These are phyloP conservation scores for Beaufortia kweichowensis DNA, from an alignment of 2,113 vertebrate genomes.

Conservation along the genomic window DNA sequence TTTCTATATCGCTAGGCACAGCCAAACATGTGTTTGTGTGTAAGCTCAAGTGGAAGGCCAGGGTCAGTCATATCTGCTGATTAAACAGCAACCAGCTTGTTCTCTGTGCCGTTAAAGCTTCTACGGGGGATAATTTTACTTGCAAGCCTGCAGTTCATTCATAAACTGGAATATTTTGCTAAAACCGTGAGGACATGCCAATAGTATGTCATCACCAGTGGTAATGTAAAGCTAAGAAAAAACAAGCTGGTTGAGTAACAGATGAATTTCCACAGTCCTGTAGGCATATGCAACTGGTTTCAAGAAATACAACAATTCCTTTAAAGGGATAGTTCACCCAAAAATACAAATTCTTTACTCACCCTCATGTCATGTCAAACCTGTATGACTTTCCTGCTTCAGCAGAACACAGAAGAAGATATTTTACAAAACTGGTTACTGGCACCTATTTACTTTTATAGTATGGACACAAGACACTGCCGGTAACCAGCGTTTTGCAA, in stretches of 20 bases:
- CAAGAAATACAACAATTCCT: neutral
- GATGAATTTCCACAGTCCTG: neutral
- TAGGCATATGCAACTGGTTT: neutral
- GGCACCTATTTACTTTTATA: too few relatives aligned
- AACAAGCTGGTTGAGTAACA: slow-evolving; percentile 27
- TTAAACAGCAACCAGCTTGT: neutral
- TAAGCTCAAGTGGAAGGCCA: slow-evolving; percentile 29
- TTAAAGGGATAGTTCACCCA: too few relatives aligned
- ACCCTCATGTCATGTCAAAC: too few relatives aligned
- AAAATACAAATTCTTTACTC: too few relatives aligned
- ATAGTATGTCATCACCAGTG: neutral
- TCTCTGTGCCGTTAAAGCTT: neutral
- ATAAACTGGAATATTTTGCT: neutral
- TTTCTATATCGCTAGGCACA: slow-evolving; percentile 62
- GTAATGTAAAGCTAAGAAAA: slow-evolving; percentile 1
- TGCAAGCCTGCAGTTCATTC: neutral
- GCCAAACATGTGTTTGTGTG: slow-evolving; percentile 54
- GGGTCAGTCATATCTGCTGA: slow-evolving; percentile 13
- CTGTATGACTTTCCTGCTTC: too few relatives aligned
- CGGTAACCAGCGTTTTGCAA: too few relatives aligned
- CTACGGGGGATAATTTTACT: neutral
- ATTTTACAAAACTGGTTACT: too few relatives aligned
- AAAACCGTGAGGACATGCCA: neutral
- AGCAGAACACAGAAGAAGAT: too few relatives aligned
- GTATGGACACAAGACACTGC: too few relatives aligned